phyloP scores from a whole-genome alignment of 1,140 invertebrate genomes.

The Drosophila quadrilineata region DNA sequence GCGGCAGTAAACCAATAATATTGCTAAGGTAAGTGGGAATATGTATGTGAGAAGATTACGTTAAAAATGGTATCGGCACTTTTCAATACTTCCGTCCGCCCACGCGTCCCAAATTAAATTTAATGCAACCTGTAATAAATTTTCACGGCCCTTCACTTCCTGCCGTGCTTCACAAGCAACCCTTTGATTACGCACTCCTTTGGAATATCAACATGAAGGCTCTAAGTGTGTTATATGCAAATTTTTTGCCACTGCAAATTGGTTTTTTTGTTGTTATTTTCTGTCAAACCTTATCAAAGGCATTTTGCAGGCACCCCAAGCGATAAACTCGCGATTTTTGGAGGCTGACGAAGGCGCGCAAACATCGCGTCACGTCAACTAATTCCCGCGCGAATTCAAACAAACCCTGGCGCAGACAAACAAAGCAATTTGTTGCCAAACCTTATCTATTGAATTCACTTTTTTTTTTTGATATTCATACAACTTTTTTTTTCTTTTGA shows the following conservation, averaged over 20 bases:
- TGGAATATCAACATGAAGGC: neutral
- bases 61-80: neutral
- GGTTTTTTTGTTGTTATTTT: constrained; percentile 32
- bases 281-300: constrained; percentile 52
- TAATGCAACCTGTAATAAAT: constrained; percentile 80
- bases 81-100: constrained; percentile 43
- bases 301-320: constrained; percentile 37
- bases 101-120: constrained; percentile 71
- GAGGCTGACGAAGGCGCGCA: no score
- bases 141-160: constrained; percentile 61
- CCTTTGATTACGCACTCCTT: constrained; percentile 52
- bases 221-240: constrained; percentile 53
- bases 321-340: constrained; percentile 5
- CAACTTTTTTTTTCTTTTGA: no score
- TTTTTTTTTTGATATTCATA: no score
- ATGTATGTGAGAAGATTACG: neutral
- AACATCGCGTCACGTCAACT: constrained; percentile 7
- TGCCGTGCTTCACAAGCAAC: constrained; percentile 68
- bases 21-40: neutral
- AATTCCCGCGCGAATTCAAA: constrained; percentile 62
- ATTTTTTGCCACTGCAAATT: constrained; percentile 59
- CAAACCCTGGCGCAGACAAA: constrained; percentile 28
- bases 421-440: constrained; percentile 65
- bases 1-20: constrained; percentile 8
- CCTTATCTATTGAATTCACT: constrained; percentile 47